A percentile compares a stretch with the other conserved stretches of the same genome.
Evolutionary conservation across 2,113 vertebrate genomes (phyloP).

Genomic region (Morone saxatilis): DNA sequence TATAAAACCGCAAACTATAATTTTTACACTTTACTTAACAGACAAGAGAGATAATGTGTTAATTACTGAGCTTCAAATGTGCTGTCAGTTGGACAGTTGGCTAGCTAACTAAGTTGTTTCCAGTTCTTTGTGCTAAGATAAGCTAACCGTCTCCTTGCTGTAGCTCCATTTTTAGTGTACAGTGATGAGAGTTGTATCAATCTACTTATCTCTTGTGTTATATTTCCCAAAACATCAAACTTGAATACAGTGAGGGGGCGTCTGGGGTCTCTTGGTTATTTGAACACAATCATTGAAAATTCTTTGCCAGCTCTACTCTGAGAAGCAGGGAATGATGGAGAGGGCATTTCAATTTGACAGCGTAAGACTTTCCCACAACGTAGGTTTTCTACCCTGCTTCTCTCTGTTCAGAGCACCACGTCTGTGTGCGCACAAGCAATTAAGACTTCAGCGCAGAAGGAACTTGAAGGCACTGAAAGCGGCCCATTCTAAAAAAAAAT

Average conservation of each 20-base stretch:
- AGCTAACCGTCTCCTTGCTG: not conserved
- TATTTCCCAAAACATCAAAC: too few species aligned
- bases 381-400: not conserved
- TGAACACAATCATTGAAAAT: constrained; percentile 21
- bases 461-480: constrained; percentile 31
- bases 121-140: not conserved
- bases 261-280: constrained; percentile 13
- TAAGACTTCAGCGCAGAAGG: constrained; percentile 49
- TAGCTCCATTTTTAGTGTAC: not conserved
- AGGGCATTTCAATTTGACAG: constrained; percentile 23
- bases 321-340: not conserved
- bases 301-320: not conserved
- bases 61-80: too few species aligned
- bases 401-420: constrained; percentile 22
- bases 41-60: too few species aligned
- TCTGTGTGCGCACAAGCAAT: constrained; percentile 54
- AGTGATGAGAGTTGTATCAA: not conserved
- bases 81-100: not conserved
- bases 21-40: not conserved
- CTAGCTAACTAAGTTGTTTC: not conserved
- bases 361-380: constrained; percentile 25
- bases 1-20: not conserved
- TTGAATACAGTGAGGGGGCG: too few species aligned
- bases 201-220: too few species aligned
- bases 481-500: constrained; percentile 7